Evolutionary conservation across 2,113 vertebrate genomes (phyloP).

Genomic region (Sapayoa aenigma): DNA sequence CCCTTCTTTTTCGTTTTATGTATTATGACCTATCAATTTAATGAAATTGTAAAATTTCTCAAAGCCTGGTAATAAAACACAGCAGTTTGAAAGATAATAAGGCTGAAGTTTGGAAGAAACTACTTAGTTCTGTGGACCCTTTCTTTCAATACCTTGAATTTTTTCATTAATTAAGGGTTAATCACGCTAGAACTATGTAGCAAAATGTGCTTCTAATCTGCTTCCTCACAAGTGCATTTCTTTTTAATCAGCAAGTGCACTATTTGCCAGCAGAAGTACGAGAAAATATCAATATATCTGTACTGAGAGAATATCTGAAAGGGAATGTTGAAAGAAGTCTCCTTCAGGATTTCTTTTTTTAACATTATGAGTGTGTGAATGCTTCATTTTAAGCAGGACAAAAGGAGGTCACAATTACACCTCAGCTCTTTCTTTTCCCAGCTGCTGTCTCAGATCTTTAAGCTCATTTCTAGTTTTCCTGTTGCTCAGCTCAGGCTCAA

Average conservation of each 20-base stretch:
- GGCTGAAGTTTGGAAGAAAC: background rate
- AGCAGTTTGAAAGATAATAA: background rate
- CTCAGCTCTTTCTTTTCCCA: background rate
- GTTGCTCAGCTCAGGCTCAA: background rate
- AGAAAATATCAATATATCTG: background rate
- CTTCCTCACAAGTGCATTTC: background rate
- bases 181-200: background rate
- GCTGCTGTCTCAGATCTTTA: background rate
- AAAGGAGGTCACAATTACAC: background rate
- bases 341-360: background rate
- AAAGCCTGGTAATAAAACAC: background rate
- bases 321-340: background rate
- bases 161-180: background rate
- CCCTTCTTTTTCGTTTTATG: background rate
- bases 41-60: background rate
- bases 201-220: background rate
- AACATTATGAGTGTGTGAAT: background rate
- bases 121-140: background rate
- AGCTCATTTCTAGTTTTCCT: background rate
- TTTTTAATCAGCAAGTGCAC: background rate
- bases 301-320: background rate
- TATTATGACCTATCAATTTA: background rate
- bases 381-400: background rate
- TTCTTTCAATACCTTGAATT: constrained; percentile 41
- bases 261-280: background rate